Conservation (phyloP, 2,888 invertebrate genomes). For the Cyclophora punctaria region DNA sequence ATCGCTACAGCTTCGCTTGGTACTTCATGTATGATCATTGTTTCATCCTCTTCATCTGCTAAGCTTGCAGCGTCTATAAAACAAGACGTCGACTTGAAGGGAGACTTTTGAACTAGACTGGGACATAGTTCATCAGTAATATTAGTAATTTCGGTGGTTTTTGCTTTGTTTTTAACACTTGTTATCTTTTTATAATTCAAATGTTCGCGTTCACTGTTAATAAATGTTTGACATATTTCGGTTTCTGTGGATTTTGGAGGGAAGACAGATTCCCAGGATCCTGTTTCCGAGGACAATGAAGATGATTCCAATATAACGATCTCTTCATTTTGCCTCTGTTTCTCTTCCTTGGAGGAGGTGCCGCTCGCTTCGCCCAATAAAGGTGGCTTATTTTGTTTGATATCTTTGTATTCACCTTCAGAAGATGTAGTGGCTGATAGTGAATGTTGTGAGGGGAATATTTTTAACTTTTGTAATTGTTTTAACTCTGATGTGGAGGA, state of each 20-base stretch:
- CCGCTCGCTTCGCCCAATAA: constrained; percentile 28
- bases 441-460: constrained; percentile 17
- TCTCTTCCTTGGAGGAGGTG: constrained; percentile 71
- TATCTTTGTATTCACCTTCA: constrained; percentile 27
- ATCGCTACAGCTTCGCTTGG: constrained; percentile 6
- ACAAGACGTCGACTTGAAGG: constrained; percentile 65
- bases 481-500: constrained; percentile 34
- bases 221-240: constrained; percentile 59
- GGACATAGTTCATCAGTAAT: constrained; percentile 46
- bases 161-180: constrained; percentile 25
- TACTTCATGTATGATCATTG: constrained; percentile 22
- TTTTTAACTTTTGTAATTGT: constrained; percentile 23
- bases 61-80: constrained; percentile 87
- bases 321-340: constrained; percentile 77
- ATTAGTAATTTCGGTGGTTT: background rate
- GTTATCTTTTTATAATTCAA: constrained; percentile 8
- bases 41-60: constrained; percentile 78
- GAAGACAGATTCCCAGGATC: constrained; percentile 79
- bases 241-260: constrained; percentile 58
- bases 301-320: constrained; percentile 77
- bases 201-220: constrained; percentile 48
- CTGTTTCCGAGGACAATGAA: constrained; percentile 78
- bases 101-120: constrained; percentile 32
- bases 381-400: constrained; percentile 16
- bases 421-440: constrained; percentile 23